phyloP scores from a whole-genome alignment of 1,140 invertebrate genomes.

The Hycleus phaleratus region DNA sequence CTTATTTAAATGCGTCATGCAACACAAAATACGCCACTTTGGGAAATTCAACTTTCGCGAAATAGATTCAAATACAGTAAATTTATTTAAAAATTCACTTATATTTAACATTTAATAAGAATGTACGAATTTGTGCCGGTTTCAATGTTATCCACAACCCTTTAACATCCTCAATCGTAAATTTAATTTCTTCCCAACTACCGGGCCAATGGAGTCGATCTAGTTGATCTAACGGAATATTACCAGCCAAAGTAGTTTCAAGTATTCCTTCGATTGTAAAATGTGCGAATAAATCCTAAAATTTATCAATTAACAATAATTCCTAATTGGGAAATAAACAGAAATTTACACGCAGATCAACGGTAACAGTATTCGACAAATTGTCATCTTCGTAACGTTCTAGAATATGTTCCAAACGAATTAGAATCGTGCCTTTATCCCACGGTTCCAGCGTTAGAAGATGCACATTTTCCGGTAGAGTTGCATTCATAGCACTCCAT shows the following conservation, averaged over 20 bases:
- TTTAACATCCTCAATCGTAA: neutral
- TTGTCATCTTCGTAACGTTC: constrained; percentile 53
- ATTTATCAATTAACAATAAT: constrained; percentile 4
- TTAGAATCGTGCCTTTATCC: constrained; percentile 44
- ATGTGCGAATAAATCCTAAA: constrained; percentile 26
- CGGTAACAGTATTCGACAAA: constrained; percentile 47
- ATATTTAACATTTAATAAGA: constrained; percentile 5
- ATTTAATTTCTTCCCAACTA: neutral
- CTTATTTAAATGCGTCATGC: too few species aligned
- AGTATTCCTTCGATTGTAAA: constrained; percentile 17
- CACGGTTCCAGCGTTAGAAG: constrained; percentile 65
- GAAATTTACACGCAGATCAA: constrained; percentile 36
- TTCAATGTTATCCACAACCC: constrained; percentile 14
- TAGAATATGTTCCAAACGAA: constrained; percentile 68
- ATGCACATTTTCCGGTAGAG: constrained; percentile 58
- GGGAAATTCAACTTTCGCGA: too few species aligned
- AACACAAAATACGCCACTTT: too few species aligned
- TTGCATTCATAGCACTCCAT: constrained; percentile 41
- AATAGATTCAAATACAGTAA: neutral
- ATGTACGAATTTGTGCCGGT: constrained; percentile 28
- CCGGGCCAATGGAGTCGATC: constrained; percentile 8
- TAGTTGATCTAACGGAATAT: constrained; percentile 20
- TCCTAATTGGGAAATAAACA: neutral
- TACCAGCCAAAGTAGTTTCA: constrained; percentile 25
- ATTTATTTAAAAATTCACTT: neutral